Evolutionary conservation across 2,797 vertebrate genomes (phyloP).

Genomic region (Danio kyathit): DNA sequence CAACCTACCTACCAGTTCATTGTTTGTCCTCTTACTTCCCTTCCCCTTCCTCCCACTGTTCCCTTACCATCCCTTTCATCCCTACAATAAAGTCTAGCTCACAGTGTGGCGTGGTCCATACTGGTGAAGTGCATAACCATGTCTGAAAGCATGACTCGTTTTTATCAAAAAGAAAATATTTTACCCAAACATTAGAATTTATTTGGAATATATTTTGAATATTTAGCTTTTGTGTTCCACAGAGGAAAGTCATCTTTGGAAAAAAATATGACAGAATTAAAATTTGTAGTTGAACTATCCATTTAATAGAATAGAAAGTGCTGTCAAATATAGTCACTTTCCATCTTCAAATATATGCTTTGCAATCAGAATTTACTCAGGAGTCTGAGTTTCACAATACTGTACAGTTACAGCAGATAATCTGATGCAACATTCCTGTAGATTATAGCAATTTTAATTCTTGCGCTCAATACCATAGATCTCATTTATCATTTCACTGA

Average conservation of each 20-base stretch:
- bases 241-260: not conserved
- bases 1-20: too few relatives aligned
- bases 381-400: conserved; percentile 11
- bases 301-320: not conserved
- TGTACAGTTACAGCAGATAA: conserved; percentile 7
- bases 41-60: too few relatives aligned
- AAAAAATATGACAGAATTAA: not conserved
- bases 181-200: too few relatives aligned
- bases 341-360: not conserved
- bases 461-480: conserved; percentile 15
- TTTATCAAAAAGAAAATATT: too few relatives aligned
- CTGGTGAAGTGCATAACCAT: too few relatives aligned
- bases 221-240: not conserved
- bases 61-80: too few relatives aligned
- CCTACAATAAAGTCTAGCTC: too few relatives aligned
- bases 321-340: not conserved
- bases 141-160: too few relatives aligned
- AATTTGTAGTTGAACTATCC: not conserved
- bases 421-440: conserved; percentile 22
- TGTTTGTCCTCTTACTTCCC: too few relatives aligned
- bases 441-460: conserved; percentile 19
- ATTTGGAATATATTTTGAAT: too few relatives aligned
- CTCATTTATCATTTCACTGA: conserved; percentile 20
- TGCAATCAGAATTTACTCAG: not conserved
- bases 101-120: too few relatives aligned